phyloP scores from a whole-genome alignment of 2,797 vertebrate species.

The Silurus lanzhouensis region DNA sequence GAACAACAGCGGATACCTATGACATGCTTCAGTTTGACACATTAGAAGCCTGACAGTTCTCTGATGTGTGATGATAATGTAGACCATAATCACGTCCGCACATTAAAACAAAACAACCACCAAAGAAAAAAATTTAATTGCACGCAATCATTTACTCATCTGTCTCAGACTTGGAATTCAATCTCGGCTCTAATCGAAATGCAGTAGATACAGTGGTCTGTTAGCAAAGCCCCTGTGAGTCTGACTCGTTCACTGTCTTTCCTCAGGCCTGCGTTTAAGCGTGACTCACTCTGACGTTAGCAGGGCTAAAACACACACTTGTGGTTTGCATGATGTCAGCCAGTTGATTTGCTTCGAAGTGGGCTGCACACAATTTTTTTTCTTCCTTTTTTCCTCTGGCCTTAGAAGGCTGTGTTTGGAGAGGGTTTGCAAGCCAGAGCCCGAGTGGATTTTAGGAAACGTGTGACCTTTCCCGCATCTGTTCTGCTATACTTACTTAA shows the following conservation, averaged over 20 bases:
- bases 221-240: neutral
- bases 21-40: too few relatives aligned
- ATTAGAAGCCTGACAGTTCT: neutral
- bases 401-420: conserved; percentile 45
- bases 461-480: conserved; percentile 11
- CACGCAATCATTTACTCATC: neutral
- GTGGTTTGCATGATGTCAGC: conserved; percentile 32
- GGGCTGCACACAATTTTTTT: neutral
- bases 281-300: conserved; percentile 33
- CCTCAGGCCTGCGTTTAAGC: conserved; percentile 12
- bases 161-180: conserved; percentile 8
- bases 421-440: conserved; percentile 24
- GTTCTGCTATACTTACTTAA: neutral
- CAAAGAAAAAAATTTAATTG: neutral
- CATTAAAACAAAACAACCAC: neutral
- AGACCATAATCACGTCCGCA: conserved; percentile 1
- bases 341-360: conserved; percentile 15
- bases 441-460: neutral
- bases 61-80: conserved; percentile 1
- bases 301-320: neutral
- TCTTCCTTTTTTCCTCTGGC: neutral
- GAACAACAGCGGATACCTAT: neutral
- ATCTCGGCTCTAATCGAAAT: neutral
- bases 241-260: neutral
- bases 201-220: neutral